A percentile compares a stretch with the other conserved stretches of the same genome.
phyloP scores from a whole-genome alignment of 2,113 vertebrate genomes.

The Xenotilapia flavipinnis region DNA sequence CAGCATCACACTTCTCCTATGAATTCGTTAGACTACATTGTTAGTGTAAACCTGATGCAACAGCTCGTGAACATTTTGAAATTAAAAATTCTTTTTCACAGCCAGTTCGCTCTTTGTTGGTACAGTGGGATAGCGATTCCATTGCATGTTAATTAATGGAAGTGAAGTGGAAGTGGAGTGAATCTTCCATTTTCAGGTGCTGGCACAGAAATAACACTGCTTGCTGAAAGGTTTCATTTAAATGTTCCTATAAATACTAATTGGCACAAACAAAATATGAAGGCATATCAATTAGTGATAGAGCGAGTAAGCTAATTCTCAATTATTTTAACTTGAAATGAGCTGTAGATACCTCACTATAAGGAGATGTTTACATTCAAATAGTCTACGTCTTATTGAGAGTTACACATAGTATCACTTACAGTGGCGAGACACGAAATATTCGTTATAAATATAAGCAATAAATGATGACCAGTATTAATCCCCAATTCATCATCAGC shows the following conservation, averaged over 20 bases:
- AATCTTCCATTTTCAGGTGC: constrained; percentile 1
- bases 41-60: constrained; percentile 20
- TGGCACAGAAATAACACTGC: neutral
- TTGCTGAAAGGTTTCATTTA: neutral
- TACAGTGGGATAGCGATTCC: constrained; percentile 7
- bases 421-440: neutral
- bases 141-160: constrained; percentile 23
- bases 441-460: neutral
- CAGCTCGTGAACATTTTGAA: neutral
- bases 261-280: neutral
- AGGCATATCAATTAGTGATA: neutral
- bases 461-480: neutral
- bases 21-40: constrained; percentile 41
- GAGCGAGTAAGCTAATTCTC: neutral
- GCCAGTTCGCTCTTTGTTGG: neutral
- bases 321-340: neutral
- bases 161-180: neutral
- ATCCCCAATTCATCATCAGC: neutral
- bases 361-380: neutral
- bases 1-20: neutral
- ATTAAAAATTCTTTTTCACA: neutral
- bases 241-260: neutral
- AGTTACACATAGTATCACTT: neutral
- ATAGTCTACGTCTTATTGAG: neutral
- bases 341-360: neutral